phyloP scores from a whole-genome alignment of 2,797 vertebrate genomes.

The Trichosurus vulpecula region DNA sequence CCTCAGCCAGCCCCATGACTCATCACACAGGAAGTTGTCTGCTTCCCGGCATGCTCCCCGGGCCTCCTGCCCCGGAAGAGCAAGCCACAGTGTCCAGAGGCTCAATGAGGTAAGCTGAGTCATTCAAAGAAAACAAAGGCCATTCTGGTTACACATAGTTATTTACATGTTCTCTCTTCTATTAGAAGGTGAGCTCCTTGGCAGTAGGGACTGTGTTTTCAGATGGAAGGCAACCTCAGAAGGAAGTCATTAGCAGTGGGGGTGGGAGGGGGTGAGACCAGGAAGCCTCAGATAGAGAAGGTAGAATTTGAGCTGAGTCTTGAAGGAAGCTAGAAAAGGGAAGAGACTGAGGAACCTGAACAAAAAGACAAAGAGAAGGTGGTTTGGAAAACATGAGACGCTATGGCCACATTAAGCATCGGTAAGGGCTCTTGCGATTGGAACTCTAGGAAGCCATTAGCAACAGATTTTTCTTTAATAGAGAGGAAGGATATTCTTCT shows the following conservation, averaged over 20 bases:
- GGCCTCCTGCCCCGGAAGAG: too few species aligned
- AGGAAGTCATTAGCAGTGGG: not conserved
- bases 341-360: not conserved
- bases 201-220: not conserved
- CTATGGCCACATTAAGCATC: not conserved
- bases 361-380: not conserved
- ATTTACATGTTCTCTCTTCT: not conserved
- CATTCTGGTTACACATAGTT: too few species aligned
- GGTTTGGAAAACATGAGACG: not conserved
- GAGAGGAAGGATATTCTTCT: not conserved
- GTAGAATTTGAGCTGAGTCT: not conserved
- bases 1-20: too few species aligned
- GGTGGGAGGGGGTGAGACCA: not conserved
- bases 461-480: not conserved
- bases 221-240: not conserved
- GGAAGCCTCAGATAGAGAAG: not conserved
- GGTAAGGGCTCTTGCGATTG: not conserved
- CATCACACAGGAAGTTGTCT: too few species aligned
- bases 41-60: too few species aligned
- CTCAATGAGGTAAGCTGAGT: too few species aligned
- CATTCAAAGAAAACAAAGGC: too few species aligned
- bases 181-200: not conserved
- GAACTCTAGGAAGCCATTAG: not conserved
- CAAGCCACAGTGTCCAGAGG: too few species aligned
- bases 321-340: not conserved